Percentiles rank a stretch among this genome's conserved stretches.
phyloP scores from a whole-genome alignment of 1,140 invertebrate genomes.

The Nasonia giraulti region DNA sequence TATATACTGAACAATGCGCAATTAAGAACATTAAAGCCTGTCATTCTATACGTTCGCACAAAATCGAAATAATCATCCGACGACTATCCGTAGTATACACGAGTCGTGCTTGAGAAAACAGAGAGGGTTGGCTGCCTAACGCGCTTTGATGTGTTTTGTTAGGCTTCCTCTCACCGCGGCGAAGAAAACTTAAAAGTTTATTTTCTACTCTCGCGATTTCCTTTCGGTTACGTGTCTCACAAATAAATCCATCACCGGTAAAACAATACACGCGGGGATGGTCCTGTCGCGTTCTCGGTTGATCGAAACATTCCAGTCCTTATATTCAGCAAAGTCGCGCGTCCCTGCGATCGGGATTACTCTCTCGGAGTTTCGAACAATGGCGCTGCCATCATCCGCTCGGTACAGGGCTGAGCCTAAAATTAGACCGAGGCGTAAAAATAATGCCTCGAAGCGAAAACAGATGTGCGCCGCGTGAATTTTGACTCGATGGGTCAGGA shows the following conservation, averaged over 20 bases:
- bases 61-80: not conserved
- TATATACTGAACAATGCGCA: not conserved
- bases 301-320: not conserved
- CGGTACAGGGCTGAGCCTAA: not conserved
- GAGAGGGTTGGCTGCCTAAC: not conserved
- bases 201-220: not conserved
- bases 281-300: not conserved
- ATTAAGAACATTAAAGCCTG: not conserved
- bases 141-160: not conserved
- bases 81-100: not conserved
- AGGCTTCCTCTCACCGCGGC: not conserved
- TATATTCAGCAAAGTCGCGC: no score
- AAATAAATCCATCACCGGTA: not conserved
- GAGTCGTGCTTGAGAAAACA: not conserved
- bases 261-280: not conserved
- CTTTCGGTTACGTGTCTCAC: not conserved
- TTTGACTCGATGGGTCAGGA: not conserved
- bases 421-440: not conserved
- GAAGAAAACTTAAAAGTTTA: slow-evolving; percentile 23
- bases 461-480: not conserved
- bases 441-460: not conserved
- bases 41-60: not conserved
- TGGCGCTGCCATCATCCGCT: not conserved
- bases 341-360: no score
- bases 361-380: not conserved